Base-by-base conservation (phyloP, 2,888 invertebrate species). In the Tholera decimalis region DNA sequence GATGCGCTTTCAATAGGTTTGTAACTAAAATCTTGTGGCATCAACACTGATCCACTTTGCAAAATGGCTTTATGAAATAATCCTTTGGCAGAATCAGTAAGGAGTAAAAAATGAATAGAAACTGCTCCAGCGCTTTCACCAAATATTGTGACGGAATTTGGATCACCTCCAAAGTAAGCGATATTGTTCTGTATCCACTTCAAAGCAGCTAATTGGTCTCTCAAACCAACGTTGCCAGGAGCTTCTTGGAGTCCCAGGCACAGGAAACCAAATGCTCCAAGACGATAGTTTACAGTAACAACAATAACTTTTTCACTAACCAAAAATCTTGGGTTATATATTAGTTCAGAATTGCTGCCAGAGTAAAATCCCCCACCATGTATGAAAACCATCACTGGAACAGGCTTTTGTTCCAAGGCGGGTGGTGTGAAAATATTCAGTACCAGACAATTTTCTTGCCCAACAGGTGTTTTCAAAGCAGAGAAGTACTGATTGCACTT, bases 131-230 rank as follows among this genome's bases (percentile, higher is more conserved):
- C 87, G 49, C 90, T 91, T 71, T 89, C 84, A 9, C 91, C 91
- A 64, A 87, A 86, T 30, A 91, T 66, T 30, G 91, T 91, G 2
- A 91, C 83, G 20, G 79, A 83, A 47, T 84, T 65, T 4, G 90
- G 85, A 77, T 91, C 81, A n/a, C 91, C 91, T 15, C 90, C 88
- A 41, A 91, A 91, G 43, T 75, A 61, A 1, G 81, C 69, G 24
- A 91, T 90, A 61, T 91, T 90, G 11, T 84, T 79, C 41, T 88
- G 80, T 8, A 91, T 76, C 91, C 91, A 91, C 51, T 73, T 84
- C 4, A 91, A 66, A n/a, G 90, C 89, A 30, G 84, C 84, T n/a
- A 88, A 77, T 82, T 90, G 89, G 62, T 91, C 91, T 77, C 89
- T 89, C 33, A 91, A 70, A 3, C 87, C 91, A 15, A 85, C 79